phyloP scores from a whole-genome alignment of 2,797 vertebrate genomes.

The Anomalospiza imberbis region DNA sequence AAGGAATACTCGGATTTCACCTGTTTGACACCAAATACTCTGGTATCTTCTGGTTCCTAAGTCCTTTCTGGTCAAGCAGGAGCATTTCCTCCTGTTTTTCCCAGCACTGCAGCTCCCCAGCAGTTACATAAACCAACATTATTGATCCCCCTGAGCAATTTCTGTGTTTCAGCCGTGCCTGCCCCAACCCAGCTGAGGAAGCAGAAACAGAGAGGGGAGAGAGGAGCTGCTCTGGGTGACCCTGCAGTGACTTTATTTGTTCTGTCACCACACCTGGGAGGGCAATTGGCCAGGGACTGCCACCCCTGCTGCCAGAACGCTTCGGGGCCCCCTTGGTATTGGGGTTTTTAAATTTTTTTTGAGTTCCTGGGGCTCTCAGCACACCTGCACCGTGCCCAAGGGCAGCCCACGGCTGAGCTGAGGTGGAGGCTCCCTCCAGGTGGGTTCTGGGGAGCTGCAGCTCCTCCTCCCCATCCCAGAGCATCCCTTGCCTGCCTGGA shows the following conservation, averaged over 20 bases:
- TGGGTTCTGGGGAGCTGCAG: too few species aligned
- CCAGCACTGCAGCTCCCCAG: not conserved
- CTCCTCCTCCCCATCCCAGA: not conserved
- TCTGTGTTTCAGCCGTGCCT: not conserved
- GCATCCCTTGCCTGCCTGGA: not conserved
- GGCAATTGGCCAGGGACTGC: too few species aligned
- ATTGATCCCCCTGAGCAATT: not conserved
- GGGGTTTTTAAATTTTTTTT: not conserved
- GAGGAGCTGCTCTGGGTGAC: too few species aligned
- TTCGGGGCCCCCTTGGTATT: too few species aligned
- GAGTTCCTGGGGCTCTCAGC: not conserved
- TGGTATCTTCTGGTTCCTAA: fast-evolving
- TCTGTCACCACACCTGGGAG: not conserved
- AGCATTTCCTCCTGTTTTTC: not conserved
- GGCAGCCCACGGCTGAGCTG: too few species aligned
- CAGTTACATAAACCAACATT: not conserved
- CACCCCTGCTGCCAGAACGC: not conserved
- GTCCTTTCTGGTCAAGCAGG: not conserved
- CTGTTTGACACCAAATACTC: fast-evolving
- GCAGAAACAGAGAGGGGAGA: too few species aligned
- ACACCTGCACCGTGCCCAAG: too few species aligned
- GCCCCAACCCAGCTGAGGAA: not conserved
- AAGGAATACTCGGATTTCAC: fast-evolving
- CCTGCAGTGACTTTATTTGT: not conserved
- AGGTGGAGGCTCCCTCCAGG: too few species aligned